phyloP scores from a whole-genome alignment of 2,888 invertebrate genomes.

The Leptopterna dolabrata region DNA sequence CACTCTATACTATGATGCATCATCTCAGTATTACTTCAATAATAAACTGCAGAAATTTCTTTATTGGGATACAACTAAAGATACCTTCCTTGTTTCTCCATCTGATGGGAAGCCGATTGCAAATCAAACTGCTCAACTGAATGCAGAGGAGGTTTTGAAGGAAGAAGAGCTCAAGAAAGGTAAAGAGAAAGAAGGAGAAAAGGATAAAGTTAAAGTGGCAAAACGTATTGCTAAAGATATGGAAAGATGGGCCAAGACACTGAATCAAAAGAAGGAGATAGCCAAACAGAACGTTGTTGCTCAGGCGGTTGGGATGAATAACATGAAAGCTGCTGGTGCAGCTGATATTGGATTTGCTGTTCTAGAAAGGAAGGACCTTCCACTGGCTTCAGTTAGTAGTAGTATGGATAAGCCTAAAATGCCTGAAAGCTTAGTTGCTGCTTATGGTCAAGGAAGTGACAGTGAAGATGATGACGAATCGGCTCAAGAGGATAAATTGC shows the following conservation, averaged over 20 bases:
- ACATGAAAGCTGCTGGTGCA: conserved; percentile 67
- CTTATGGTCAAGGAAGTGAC: conserved; percentile 81
- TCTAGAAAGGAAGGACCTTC: conserved; percentile 78
- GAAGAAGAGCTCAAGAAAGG: conserved; percentile 75
- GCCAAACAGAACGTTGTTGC: conserved; percentile 66
- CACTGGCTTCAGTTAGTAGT: conserved; percentile 53
- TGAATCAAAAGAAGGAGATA: conserved; percentile 93
- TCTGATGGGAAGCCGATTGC: conserved; percentile 57
- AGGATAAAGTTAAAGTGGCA: conserved; percentile 95
- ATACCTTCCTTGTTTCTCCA: conserved; percentile 68
- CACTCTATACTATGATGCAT: conserved; percentile 95
- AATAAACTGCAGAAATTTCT: conserved; percentile 89
- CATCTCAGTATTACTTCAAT: conserved; percentile 96
- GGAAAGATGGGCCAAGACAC: conserved; percentile 95
- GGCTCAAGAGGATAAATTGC: conserved; percentile 68
- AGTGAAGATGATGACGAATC: conserved; percentile 75
- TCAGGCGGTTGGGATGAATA: conserved; percentile 69
- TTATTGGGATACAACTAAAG: conserved; percentile 87
- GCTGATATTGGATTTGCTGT: conserved; percentile 94
- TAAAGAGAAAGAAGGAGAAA: conserved; percentile 72
- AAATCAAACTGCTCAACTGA: conserved; percentile 63
- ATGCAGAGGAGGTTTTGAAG: conserved; percentile 58
- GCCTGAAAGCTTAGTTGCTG: conserved; percentile 73
- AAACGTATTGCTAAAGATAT: conserved; percentile 97
- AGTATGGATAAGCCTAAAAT: conserved; percentile 48